Evolutionary conservation across 92 coral and sea anemone genomes (phyloP), one percentile per base, ranked within the genome.

Genomic region (Plumapathes pennacea): DNA sequence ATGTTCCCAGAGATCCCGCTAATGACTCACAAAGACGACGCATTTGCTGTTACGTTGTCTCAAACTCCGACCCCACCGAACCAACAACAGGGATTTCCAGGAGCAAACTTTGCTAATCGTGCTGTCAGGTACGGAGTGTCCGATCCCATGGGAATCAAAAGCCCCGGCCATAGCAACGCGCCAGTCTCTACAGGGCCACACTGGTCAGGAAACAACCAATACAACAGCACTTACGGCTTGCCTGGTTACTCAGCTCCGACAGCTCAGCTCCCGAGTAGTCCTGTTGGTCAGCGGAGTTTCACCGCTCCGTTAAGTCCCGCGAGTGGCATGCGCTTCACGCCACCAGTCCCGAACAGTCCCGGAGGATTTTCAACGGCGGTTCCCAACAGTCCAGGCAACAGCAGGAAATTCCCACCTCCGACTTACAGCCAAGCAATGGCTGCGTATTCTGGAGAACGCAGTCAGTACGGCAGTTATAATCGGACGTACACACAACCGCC

Each of bases 311-410:
- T 39, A 25, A 12, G n/a, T 19, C 54, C 73, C 34, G 8, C 33
- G 32, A 54, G 17, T 14, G 54, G 28, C 28, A 61, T 41, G 61
- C 40, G 48, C 32, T 42, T 66, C 25, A 61, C 73, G 23, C 51
- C 73, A 38, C 54, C 73, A 10, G 52, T 52, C 63, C 24, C 61
- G 33, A n/a, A n/a, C n/a, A n/a, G n/a, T n/a, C n/a, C n/a, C n/a
- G n/a, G n/a, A n/a, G n/a, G n/a, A n/a, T n/a, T n/a, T n/a, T n/a
- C n/a, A n/a, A n/a, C n/a, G n/a, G n/a, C n/a, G n/a, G n/a, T n/a
- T n/a, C n/a, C n/a, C n/a, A n/a, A n/a, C n/a, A n/a, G n/a, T n/a
- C n/a, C n/a, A n/a, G n/a, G n/a, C n/a, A n/a, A n/a, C n/a, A n/a
- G n/a, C n/a, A n/a, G n/a, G n/a, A n/a, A n/a, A n/a, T n/a, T n/a